Conservation (phyloP, 2,888 invertebrate species). For the Hybos culiciformis region DNA sequence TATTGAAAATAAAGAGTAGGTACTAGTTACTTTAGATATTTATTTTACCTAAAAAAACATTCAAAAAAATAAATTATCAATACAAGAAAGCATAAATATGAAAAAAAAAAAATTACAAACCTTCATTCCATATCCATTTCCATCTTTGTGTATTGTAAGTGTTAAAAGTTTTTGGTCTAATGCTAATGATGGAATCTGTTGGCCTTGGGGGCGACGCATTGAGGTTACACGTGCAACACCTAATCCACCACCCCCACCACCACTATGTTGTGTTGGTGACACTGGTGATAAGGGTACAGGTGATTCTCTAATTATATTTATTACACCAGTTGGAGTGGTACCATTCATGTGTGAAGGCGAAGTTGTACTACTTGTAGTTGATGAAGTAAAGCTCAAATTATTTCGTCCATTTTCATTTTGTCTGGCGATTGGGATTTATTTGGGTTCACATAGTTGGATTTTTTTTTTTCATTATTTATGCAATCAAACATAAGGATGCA, state of each 20-base stretch:
- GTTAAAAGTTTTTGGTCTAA: slow-evolving; percentile 21
- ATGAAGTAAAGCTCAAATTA: no score
- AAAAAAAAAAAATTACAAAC: slow-evolving; percentile 18
- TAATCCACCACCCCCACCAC: neutral
- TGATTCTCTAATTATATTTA: no score
- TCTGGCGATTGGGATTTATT: no score
- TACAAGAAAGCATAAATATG: neutral
- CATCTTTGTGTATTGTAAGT: slow-evolving; percentile 35
- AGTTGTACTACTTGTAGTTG: no score
- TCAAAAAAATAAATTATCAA: slow-evolving; percentile 3
- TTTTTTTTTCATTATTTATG: no score
- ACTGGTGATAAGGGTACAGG: no score
- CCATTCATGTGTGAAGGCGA: neutral
- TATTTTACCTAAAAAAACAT: slow-evolving; percentile 2
- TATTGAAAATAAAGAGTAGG: no score
- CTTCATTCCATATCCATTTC: slow-evolving; percentile 37
- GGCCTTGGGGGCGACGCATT: neutral
- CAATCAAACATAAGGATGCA: no score
- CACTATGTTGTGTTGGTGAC: no score
- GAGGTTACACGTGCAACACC: neutral
- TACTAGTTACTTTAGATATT: no score
- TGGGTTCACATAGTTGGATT: no score
- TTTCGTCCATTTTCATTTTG: no score
- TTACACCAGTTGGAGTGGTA: neutral
- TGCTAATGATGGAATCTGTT: neutral